These are phyloP conservation scores for Drosophila prostipennis DNA, from an alignment of 2,888 invertebrate genomes.

Conservation along the genomic window DNA sequence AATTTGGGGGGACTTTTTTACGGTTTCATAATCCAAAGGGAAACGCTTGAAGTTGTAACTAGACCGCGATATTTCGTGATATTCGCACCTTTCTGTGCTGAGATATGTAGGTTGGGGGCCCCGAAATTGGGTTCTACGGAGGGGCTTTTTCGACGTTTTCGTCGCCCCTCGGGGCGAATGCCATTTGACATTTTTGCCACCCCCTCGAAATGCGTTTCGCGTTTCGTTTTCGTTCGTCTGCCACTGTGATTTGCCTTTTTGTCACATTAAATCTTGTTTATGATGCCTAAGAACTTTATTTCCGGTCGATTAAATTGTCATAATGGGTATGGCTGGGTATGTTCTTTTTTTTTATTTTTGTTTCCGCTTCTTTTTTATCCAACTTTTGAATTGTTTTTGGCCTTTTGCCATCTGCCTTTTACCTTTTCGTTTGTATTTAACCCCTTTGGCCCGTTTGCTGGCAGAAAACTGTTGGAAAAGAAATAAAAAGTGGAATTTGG, in stretches of 20 bases:
- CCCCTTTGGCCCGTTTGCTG: neutral
- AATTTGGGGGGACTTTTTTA: slow-evolving; percentile 50
- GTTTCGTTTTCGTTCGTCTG: slow-evolving; percentile 11
- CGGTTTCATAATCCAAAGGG: slow-evolving; percentile 61
- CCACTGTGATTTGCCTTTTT: slow-evolving; percentile 72
- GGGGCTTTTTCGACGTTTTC: slow-evolving; percentile 11
- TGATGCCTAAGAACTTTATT: slow-evolving; percentile 76
- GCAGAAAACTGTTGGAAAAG: neutral
- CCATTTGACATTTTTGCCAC: slow-evolving; percentile 67
- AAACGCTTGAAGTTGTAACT: slow-evolving; percentile 68
- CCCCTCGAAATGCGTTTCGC: slow-evolving; percentile 19
- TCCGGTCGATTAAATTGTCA: slow-evolving; percentile 79
- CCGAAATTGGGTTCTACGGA: neutral
- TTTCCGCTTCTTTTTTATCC: neutral
- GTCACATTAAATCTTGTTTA: slow-evolving; percentile 77
- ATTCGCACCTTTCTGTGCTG: neutral
- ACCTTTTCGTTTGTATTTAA: neutral
- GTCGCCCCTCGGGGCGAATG: slow-evolving; percentile 67
- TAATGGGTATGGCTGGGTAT: slow-evolving; percentile 59
- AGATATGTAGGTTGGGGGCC: neutral
- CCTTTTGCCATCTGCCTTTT: neutral
- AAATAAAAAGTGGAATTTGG: neutral
- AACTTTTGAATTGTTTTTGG: neutral
- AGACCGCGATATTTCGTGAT: slow-evolving; percentile 61
- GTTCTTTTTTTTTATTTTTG: neutral